Conservation (phyloP, 2,888 invertebrate genomes). For the Antheraea yamamai region DNA sequence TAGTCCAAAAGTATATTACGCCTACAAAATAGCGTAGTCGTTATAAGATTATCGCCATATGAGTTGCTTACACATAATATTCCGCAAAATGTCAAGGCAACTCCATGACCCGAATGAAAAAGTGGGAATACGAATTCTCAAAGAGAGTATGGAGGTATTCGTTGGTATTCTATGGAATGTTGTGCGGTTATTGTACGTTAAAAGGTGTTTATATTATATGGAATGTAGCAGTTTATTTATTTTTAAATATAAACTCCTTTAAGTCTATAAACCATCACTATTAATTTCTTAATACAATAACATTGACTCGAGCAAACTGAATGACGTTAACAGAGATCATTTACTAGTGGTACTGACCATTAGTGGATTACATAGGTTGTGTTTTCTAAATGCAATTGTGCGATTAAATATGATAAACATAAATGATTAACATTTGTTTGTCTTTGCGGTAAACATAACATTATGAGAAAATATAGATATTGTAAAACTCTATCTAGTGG, state of each 20-base stretch:
- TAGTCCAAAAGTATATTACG: constrained; percentile 83
- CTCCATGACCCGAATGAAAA: constrained; percentile 68
- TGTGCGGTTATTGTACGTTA: constrained; percentile 11
- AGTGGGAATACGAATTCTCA: constrained; percentile 58
- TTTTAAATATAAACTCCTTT: neutral
- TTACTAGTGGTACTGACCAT: neutral
- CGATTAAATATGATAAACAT: constrained; percentile 47
- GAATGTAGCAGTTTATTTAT: neutral
- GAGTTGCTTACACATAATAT: constrained; percentile 68
- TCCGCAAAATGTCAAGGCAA: constrained; percentile 70
- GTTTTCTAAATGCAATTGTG: constrained; percentile 52
- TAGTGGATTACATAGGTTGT: constrained; percentile 27
- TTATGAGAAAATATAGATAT: constrained; percentile 72
- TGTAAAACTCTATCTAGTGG: constrained; percentile 76
- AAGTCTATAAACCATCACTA: neutral
- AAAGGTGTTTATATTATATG: constrained; percentile 8
- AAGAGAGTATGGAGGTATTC: constrained; percentile 44
- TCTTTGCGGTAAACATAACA: constrained; percentile 70
- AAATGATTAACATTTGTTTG: constrained; percentile 49
- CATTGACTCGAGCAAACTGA: constrained; percentile 35
- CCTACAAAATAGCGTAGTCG: constrained; percentile 82
- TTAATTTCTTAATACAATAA: constrained; percentile 38
- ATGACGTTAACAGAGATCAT: constrained; percentile 8
- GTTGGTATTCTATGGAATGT: constrained; percentile 13
- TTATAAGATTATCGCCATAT: constrained; percentile 80